These are phyloP conservation scores for Telmatochromis bifrenatus DNA, from an alignment of 2,113 vertebrate species.

Conservation along the genomic window DNA sequence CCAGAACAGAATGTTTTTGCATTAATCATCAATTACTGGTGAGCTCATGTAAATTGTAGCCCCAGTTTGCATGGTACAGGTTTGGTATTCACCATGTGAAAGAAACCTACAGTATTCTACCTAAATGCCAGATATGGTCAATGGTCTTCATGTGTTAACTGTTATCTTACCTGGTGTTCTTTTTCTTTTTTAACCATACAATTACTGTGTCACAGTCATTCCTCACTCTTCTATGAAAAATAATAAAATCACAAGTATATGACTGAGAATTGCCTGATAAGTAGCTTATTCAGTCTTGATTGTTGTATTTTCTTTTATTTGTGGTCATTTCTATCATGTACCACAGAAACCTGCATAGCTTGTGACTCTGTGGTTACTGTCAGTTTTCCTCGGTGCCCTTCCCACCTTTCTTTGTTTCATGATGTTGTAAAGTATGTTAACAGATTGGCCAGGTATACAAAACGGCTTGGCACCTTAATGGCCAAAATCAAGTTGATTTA, in stretches of 20 bases:
- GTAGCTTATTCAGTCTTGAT: background rate
- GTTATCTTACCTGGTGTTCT: background rate
- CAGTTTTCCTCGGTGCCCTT: background rate
- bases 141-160: background rate
- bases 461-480: background rate
- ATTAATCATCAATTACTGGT: background rate
- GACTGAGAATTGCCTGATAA: background rate
- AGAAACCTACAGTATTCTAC: fast-evolving
- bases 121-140: background rate
- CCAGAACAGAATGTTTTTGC: background rate
- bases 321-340: background rate
- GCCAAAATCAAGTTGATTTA: background rate
- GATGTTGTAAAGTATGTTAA: background rate
- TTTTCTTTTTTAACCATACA: background rate
- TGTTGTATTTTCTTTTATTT: background rate
- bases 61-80: background rate
- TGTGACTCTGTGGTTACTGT: background rate
- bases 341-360: background rate
- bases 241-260: background rate
- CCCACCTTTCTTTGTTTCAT: background rate
- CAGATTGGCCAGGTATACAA: background rate
- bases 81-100: background rate
- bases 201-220: background rate
- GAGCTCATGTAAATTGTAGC: background rate
- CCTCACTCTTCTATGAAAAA: background rate